phyloP scores from a whole-genome alignment of 2,888 invertebrate genomes.

The Ophioninae sp. region DNA sequence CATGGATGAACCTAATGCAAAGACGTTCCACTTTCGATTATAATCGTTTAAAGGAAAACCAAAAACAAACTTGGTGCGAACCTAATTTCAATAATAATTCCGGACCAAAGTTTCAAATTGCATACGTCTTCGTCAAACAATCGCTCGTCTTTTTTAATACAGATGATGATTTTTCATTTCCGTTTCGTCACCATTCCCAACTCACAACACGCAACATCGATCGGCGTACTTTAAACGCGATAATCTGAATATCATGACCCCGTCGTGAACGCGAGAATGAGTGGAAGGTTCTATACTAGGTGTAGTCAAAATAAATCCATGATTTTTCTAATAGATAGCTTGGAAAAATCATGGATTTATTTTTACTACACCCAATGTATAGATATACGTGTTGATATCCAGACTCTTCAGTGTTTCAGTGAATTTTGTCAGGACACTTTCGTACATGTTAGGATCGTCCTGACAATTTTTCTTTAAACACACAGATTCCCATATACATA shows the following conservation, averaged over 20 bases:
- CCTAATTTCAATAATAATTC: neutral
- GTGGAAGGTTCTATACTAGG: slow-evolving; percentile 17
- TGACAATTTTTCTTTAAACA: no score
- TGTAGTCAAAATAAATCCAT: no score
- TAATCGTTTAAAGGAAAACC: neutral
- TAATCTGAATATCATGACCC: slow-evolving; percentile 53
- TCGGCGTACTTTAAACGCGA: slow-evolving; percentile 12
- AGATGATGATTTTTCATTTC: slow-evolving; percentile 20
- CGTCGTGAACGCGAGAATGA: slow-evolving; percentile 57
- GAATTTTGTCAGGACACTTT: no score
- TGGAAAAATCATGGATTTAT: no score
- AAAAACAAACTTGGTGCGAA: neutral
- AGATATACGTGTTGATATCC: no score
- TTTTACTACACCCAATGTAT: no score
- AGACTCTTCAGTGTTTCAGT: no score
- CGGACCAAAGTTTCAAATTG: neutral
- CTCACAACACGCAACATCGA: slow-evolving; percentile 25
- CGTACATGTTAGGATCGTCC: no score
- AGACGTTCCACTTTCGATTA: slow-evolving; percentile 15
- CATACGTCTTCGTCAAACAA: neutral
- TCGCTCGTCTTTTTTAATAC: neutral
- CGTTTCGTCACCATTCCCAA: neutral
- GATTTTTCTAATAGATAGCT: no score
- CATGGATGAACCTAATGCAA: neutral
- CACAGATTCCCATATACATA: neutral